Percentiles rank a stretch among this genome's conserved stretches.
Conservation (phyloP, 2,797 vertebrate species). For the Acanthurus lineatus region DNA sequence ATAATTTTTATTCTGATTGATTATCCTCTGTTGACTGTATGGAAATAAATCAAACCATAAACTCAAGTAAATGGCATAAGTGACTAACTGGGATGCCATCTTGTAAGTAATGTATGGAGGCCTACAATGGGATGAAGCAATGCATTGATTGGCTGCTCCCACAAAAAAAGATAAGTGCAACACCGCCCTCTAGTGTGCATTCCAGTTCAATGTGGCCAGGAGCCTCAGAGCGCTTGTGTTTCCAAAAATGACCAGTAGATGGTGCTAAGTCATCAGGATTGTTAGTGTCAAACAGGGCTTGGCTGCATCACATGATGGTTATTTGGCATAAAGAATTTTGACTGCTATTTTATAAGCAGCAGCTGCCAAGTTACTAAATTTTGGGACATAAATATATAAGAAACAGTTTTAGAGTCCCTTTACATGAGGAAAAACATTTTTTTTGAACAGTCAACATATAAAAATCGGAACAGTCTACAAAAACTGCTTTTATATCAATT, state of each 20-base stretch:
- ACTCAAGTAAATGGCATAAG: neutral
- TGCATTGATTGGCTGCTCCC: neutral
- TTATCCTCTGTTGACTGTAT: conserved; percentile 1
- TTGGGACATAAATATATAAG: too few relatives aligned
- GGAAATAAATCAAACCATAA: neutral
- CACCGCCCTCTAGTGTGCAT: conserved; percentile 64
- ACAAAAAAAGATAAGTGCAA: conserved; percentile 26
- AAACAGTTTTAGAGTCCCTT: too few relatives aligned
- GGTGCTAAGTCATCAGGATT: conserved; percentile 50
- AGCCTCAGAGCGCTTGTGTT: neutral
- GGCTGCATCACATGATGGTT: neutral
- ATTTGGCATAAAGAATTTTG: too few relatives aligned
- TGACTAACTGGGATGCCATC: neutral
- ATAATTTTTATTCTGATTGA: neutral
- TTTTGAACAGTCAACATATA: too few relatives aligned
- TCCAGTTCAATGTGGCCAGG: neutral
- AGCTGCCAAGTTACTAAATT: neutral
- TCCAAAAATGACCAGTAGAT: conserved; percentile 57
- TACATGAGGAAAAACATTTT: too few relatives aligned
- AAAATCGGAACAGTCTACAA: too few relatives aligned
- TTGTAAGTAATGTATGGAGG: neutral
- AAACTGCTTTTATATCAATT: too few relatives aligned
- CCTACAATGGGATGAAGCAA: neutral
- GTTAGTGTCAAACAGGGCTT: neutral
- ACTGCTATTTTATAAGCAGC: neutral